Conservation (phyloP, 2,888 invertebrate genomes). For the Dasysyrphus albostriatus region DNA sequence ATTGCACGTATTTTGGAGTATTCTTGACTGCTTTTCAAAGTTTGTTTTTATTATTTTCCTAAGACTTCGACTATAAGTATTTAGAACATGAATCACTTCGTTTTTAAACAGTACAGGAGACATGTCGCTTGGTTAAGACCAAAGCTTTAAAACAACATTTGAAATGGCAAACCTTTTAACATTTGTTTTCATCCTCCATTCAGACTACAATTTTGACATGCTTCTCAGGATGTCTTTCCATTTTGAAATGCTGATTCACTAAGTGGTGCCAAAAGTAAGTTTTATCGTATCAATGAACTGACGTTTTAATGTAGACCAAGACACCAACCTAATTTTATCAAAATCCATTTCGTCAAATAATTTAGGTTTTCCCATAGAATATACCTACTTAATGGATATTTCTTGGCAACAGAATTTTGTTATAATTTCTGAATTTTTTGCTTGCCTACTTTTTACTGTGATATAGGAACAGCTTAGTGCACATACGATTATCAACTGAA, state of each 20-base stretch:
- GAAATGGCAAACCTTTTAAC: no score
- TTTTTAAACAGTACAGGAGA: no score
- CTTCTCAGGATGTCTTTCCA: background rate
- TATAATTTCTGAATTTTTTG: background rate
- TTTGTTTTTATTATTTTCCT: no score
- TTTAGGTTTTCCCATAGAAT: background rate
- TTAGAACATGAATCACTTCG: no score
- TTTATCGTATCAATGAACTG: background rate
- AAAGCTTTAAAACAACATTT: no score
- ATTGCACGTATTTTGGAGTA: no score
- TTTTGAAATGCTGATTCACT: background rate
- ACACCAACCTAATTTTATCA: conserved; percentile 3
- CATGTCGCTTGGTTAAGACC: no score
- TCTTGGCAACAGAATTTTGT: conserved; percentile 1
- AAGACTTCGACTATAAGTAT: no score
- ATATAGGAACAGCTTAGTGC: background rate
- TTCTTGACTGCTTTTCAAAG: no score
- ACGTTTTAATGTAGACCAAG: background rate
- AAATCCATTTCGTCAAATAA: background rate
- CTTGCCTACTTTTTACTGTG: background rate
- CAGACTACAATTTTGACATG: no score
- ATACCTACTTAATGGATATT: background rate
- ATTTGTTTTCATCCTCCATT: no score
- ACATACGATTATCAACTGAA: background rate
- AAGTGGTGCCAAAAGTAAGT: background rate